Percentiles rank a stretch among this genome's conserved stretches.
Conservation (phyloP, 2,113 vertebrate genomes). For the Ardeotis arabs region DNA sequence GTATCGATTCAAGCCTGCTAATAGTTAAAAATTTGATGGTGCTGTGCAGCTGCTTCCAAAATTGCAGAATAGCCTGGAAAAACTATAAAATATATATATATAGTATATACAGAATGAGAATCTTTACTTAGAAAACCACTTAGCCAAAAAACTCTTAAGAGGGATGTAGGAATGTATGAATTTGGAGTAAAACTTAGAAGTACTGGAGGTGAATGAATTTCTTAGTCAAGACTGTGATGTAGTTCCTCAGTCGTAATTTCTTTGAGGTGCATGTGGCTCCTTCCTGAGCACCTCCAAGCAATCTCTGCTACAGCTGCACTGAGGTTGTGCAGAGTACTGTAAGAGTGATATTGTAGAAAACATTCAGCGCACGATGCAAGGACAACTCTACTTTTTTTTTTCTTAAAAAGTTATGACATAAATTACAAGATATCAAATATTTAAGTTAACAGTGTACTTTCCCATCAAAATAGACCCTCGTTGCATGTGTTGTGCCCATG, state of each 20-base stretch:
- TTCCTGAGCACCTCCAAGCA: neutral
- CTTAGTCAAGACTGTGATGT: no score
- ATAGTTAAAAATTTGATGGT: neutral
- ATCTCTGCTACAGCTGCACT: neutral
- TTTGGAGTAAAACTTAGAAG: neutral
- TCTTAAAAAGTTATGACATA: neutral
- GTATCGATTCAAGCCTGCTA: neutral
- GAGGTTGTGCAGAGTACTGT: neutral
- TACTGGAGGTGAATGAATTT: no score
- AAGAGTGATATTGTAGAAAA: neutral
- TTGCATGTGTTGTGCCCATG: neutral
- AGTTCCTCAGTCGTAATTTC: neutral
- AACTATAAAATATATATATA: neutral
- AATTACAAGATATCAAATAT: neutral
- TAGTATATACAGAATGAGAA: neutral
- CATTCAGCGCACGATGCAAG: neutral
- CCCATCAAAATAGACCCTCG: neutral
- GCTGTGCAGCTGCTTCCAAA: neutral
- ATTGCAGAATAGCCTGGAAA: slow-evolving; percentile 2
- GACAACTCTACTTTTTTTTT: neutral
- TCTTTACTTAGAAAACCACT: slow-evolving; percentile 15
- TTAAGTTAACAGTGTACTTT: neutral
- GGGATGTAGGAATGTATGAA: neutral
- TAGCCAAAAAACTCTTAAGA: neutral
- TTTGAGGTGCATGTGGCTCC: neutral